phyloP scores from a whole-genome alignment of 2,113 vertebrate species.

The Leptosomus discolor region DNA sequence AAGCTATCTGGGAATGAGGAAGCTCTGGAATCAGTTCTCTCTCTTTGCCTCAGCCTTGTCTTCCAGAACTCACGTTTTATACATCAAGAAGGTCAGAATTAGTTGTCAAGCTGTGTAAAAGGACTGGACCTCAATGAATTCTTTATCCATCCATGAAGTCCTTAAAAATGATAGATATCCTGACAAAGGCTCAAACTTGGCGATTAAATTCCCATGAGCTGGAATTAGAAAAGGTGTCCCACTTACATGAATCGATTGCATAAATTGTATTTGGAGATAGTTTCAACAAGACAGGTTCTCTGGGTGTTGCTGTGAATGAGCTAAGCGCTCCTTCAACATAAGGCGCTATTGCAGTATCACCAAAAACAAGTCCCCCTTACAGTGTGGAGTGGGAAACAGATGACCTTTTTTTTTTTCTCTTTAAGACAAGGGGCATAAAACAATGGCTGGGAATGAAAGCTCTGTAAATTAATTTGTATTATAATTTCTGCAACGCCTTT shows the following conservation, averaged over 20 bases:
- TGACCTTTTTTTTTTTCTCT: background rate
- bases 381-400: background rate
- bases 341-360: background rate
- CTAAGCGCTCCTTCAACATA: background rate
- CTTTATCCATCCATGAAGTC: background rate
- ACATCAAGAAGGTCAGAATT: slow-evolving; percentile 1
- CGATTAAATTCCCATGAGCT: slow-evolving; percentile 46
- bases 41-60: background rate
- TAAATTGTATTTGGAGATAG: background rate
- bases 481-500: slow-evolving; percentile 42
- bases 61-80: background rate
- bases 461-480: slow-evolving; percentile 58
- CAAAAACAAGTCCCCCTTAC: background rate
- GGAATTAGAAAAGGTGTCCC: slow-evolving; percentile 42
- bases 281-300: background rate
- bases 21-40: slow-evolving; percentile 34
- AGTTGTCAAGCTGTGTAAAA: slow-evolving; percentile 11
- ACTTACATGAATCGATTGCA: slow-evolving; percentile 12
- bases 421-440: background rate
- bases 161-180: slow-evolving; percentile 23
- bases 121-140: slow-evolving; percentile 7
- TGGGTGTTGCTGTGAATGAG: background rate
- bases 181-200: slow-evolving; percentile 19
- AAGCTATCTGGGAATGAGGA: slow-evolving; percentile 1
- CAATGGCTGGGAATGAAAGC: slow-evolving; percentile 58